Percentiles rank a stretch among this genome's conserved stretches.
These are phyloP conservation scores for Sphinx pinastri DNA, from an alignment of 2,888 invertebrate genomes.

Conservation along the genomic window DNA sequence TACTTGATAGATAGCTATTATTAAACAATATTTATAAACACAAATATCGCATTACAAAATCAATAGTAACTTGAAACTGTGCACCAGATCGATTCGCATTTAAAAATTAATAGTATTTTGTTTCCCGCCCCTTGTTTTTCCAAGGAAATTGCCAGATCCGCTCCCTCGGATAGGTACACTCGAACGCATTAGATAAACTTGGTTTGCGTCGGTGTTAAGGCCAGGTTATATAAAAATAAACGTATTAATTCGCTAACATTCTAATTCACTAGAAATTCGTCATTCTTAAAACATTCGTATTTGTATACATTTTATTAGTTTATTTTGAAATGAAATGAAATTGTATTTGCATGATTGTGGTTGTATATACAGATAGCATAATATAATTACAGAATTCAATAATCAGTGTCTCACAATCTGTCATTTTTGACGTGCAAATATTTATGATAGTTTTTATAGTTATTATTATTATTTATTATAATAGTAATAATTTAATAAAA, in stretches of 20 bases:
- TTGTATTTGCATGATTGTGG: too few species aligned
- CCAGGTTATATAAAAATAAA: constrained; percentile 22
- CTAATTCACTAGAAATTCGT: neutral
- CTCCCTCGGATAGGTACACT: constrained; percentile 44
- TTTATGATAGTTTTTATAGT: too few species aligned
- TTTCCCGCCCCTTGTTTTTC: constrained; percentile 74
- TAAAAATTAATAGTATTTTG: constrained; percentile 61
- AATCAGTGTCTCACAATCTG: too few species aligned
- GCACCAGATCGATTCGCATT: constrained; percentile 45
- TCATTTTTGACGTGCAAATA: too few species aligned
- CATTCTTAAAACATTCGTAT: neutral
- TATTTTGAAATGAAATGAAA: too few species aligned
- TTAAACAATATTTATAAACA: too few species aligned
- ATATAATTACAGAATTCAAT: too few species aligned
- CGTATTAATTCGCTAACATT: neutral
- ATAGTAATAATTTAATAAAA: too few species aligned
- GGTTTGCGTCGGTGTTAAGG: constrained; percentile 27
- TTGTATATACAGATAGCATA: too few species aligned
- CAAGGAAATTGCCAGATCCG: constrained; percentile 69
- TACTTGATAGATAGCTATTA: too few species aligned
- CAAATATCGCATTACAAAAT: neutral
- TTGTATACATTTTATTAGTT: too few species aligned
- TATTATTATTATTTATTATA: too few species aligned
- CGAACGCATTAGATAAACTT: constrained; percentile 64
- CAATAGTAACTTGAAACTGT: constrained; percentile 12